Percentiles rank a stretch among this genome's conserved stretches.
These are phyloP conservation scores for Excalfactoria chinensis DNA, from an alignment of 2,113 vertebrate genomes.

Conservation along the genomic window DNA sequence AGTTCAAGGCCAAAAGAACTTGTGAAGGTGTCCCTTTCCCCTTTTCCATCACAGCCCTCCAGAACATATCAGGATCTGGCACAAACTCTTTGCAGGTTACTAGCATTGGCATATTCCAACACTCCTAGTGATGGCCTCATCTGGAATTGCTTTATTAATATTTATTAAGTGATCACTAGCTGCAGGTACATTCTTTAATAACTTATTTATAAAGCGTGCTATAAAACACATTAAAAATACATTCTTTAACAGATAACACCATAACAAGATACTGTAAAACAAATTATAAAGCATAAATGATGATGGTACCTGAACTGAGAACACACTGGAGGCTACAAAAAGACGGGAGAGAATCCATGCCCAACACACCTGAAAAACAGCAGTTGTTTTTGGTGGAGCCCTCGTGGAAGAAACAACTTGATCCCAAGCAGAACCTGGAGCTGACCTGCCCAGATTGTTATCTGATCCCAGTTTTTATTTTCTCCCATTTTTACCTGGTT, in stretches of 20 bases:
- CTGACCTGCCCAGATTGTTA: background rate
- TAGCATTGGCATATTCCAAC: background rate
- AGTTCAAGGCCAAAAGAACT: background rate
- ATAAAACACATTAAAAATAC: constrained; percentile 83
- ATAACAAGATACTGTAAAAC: constrained; percentile 66
- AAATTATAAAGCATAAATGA: constrained; percentile 61
- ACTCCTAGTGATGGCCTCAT: constrained; percentile 61
- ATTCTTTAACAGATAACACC: constrained; percentile 78
- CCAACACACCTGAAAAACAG: background rate
- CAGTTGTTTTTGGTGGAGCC: background rate
- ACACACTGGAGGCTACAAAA: background rate
- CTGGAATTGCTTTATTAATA: constrained; percentile 79
- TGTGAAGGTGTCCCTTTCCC: background rate
- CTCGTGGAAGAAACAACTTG: background rate
- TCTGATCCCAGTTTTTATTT: background rate
- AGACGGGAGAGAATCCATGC: background rate
- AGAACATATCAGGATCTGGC: background rate
- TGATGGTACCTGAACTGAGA: background rate
- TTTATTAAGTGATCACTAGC: constrained; percentile 79
- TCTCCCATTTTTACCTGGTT: background rate
- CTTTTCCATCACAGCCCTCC: background rate
- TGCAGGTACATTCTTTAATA: constrained; percentile 77
- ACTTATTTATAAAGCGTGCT: constrained; percentile 78
- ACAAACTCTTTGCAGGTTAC: constrained; percentile 19
- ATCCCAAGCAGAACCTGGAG: background rate